Evolutionary conservation across 2,888 invertebrate genomes (phyloP).

Genomic region (Leptopterna dolabrata): DNA sequence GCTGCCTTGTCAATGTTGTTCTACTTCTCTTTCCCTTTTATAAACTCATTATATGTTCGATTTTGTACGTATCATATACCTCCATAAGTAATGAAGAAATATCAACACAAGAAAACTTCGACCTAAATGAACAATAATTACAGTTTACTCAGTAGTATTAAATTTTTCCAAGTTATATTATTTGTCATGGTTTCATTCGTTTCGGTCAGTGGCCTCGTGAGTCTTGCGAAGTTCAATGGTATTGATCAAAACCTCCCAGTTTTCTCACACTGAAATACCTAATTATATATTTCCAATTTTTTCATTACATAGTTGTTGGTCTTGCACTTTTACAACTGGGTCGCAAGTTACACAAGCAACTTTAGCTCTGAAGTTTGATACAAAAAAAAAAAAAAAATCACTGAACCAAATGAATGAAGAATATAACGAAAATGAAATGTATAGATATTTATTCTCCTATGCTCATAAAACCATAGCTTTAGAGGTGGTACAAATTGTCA

Average conservation of each 20-base stretch:
- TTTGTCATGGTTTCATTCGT: neutral
- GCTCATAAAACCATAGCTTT: constrained; percentile 54
- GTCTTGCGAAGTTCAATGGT: neutral
- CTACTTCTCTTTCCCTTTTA: no score
- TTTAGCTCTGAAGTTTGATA: neutral
- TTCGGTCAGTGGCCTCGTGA: neutral
- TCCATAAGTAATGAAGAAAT: no score
- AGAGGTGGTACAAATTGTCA: constrained; percentile 45
- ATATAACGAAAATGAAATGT: neutral
- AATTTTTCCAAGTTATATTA: no score
- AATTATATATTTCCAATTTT: no score
- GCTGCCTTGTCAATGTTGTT: no score
- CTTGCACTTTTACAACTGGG: neutral
- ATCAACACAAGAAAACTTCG: no score
- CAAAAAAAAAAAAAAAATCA: neutral
- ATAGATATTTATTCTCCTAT: constrained; percentile 40
- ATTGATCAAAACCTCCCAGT: neutral
- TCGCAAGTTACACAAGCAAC: neutral
- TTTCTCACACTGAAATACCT: neutral
- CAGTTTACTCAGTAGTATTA: no score
- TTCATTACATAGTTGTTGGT: neutral
- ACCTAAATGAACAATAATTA: no score
- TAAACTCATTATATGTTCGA: no score
- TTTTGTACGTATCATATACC: no score
- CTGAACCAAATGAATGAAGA: constrained; percentile 18